Conservation (phyloP, 2,113 vertebrate species). For the Toxotes jaculatrix region DNA sequence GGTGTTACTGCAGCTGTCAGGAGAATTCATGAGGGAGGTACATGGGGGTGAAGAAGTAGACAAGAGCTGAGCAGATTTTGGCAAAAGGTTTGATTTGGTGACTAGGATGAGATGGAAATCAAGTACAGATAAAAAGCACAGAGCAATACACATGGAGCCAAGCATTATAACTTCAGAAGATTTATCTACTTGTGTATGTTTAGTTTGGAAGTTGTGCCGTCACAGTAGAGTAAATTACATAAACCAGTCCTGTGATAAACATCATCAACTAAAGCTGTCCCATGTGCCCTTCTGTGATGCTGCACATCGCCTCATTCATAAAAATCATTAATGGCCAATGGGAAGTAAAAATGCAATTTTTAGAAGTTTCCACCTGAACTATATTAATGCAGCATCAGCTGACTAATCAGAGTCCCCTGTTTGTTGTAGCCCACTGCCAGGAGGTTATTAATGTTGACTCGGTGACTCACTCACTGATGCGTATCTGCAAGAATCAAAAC, state of each 20-base stretch:
- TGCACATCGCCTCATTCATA: neutral
- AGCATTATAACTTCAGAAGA: neutral
- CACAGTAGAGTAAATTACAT: slow-evolving; percentile 5
- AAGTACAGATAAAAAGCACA: neutral
- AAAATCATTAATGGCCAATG: neutral
- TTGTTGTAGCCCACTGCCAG: neutral
- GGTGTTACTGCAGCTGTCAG: slow-evolving; percentile 58
- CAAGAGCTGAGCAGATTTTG: slow-evolving; percentile 36
- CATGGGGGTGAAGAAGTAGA: slow-evolving; percentile 37
- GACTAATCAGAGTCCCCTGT: too few species aligned
- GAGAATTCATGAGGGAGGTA: slow-evolving; percentile 57
- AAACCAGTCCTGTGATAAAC: neutral
- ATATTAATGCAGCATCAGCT: neutral
- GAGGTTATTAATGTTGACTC: neutral
- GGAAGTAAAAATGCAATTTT: neutral
- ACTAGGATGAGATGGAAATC: slow-evolving; percentile 4
- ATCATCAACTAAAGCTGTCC: neutral
- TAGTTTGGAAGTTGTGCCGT: neutral
- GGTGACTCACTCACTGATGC: slow-evolving; percentile 1
- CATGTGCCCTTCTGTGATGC: neutral
- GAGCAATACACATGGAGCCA: neutral
- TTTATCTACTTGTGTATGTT: slow-evolving; percentile 1
- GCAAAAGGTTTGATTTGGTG: slow-evolving; percentile 49
- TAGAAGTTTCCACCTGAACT: neutral
- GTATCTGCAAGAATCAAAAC: neutral